Percentiles rank a stretch among this genome's conserved stretches.
Evolutionary conservation across 2,888 invertebrate species (phyloP).

Genomic region (Leptopterna dolabrata): DNA sequence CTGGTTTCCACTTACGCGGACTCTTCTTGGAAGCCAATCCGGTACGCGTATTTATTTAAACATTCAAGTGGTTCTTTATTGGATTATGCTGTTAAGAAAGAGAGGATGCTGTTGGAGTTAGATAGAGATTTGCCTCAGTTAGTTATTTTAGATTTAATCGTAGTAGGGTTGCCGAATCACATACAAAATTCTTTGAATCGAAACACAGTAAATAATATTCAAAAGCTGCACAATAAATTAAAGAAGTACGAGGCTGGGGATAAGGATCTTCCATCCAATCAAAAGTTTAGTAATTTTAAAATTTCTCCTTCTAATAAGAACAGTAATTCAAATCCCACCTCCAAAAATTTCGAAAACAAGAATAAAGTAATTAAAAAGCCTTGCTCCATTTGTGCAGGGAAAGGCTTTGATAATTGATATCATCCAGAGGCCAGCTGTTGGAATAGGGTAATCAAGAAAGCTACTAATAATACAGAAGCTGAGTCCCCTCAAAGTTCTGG

Average conservation of each 20-base stretch:
- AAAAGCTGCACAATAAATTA: slow-evolving; percentile 39
- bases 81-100: slow-evolving; percentile 49
- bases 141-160: slow-evolving; percentile 26
- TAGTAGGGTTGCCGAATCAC: slow-evolving; percentile 41
- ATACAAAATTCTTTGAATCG: slow-evolving; percentile 38
- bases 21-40: slow-evolving; percentile 31
- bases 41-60: slow-evolving; percentile 45
- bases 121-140: slow-evolving; percentile 37
- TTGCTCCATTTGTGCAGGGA: slow-evolving; percentile 37
- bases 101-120: slow-evolving; percentile 34
- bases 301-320: slow-evolving; percentile 32
- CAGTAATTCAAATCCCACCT: slow-evolving; percentile 30
- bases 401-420: slow-evolving; percentile 39
- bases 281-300: slow-evolving; percentile 22
- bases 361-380: slow-evolving; percentile 33
- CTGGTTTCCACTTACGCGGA: slow-evolving; percentile 36
- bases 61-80: slow-evolving; percentile 35
- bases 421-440: slow-evolving; percentile 43
- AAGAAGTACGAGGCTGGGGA: slow-evolving; percentile 34
- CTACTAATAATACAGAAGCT: slow-evolving; percentile 33
- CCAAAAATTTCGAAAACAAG: slow-evolving; percentile 30
- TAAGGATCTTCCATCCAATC: slow-evolving; percentile 31
- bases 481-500: slow-evolving; percentile 43
- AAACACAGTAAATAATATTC: slow-evolving; percentile 21
- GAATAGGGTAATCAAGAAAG: slow-evolving; percentile 26